Base-by-base conservation (phyloP, 2,113 vertebrate species). In the Rhabdomys dilectus region DNA sequence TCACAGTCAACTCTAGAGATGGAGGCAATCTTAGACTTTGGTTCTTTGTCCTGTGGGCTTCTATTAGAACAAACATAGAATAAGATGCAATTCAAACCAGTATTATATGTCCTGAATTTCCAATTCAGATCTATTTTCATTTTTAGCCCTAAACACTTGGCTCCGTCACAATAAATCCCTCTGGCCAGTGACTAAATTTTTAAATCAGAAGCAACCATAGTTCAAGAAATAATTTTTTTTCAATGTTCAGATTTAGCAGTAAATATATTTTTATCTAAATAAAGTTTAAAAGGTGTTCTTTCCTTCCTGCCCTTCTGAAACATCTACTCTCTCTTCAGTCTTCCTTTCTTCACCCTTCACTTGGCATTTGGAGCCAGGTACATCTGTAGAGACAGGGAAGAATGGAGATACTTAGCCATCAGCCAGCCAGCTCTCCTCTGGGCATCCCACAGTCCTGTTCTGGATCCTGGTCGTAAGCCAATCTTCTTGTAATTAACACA, bases 51-150 rank as follows among this genome's bases (percentile, higher is more conserved):
- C 68, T 88, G 15, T 53, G 89, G 66, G 15, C 93, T 72, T 91
- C 77, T 89, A 86, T 75, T 96, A 85, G 95, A 94, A 96, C 82
- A 78, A 86, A 93, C 95, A 39, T 64, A 85, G 60, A 92, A 91
- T 53, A 82, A 87, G 91, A 78, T 66, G 58, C 13, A 94, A 70
- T 34, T 92, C 48, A 73, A 92, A 78, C 29, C 88, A 80, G 45
- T 75, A 93, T 92, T 82, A 22, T 70, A 88, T 68, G 78, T 9
- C 70, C 48, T 94, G 87, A 89, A 88, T 95, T 95, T 97, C 89
- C 88, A 96, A 58, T 39, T 12, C 53, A 92, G 75, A 58, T 36
- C 31, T 56, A 82, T 48, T 64, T 92, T 96, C 29, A 51, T 45
- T 91, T 92, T 89, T 73, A 78, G 81, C 45, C 51, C 75, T 91